Conservation (phyloP, 2,888 invertebrate genomes). For the Exephanes ischioxanthus region DNA sequence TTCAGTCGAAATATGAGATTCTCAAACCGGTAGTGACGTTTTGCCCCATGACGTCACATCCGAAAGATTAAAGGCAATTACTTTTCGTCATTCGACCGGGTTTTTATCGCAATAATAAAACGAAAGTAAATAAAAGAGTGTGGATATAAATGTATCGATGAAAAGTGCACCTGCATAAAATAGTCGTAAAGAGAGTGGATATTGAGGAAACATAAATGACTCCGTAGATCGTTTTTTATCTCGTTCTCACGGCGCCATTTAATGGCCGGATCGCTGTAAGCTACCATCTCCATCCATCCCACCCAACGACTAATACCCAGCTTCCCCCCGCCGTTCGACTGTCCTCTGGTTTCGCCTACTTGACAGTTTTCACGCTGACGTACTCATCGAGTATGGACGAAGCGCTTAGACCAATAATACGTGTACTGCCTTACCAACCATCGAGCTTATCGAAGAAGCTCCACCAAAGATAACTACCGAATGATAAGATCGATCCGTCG, state of each 20-base stretch:
- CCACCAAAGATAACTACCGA: conserved; percentile 44
- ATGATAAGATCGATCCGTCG: conserved; percentile 16
- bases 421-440: conserved; percentile 31
- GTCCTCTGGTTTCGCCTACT: conserved; percentile 25
- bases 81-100: too few species aligned
- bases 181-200: conserved; percentile 65
- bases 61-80: too few species aligned
- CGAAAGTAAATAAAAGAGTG: not conserved
- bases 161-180: conserved; percentile 60
- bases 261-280: conserved; percentile 45
- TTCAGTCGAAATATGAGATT: too few species aligned
- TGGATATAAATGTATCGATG: conserved; percentile 39
- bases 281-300: conserved; percentile 17
- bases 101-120: too few species aligned
- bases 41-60: too few species aligned
- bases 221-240: conserved; percentile 68
- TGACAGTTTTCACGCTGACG: conserved; percentile 11
- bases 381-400: conserved; percentile 12
- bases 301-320: not conserved
- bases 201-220: conserved; percentile 64
- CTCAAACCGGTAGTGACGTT: too few species aligned
- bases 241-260: conserved; percentile 62
- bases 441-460: conserved; percentile 48
- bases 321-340: conserved; percentile 27
- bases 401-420: conserved; percentile 30